A percentile compares a stretch with the other conserved stretches of the same genome.
phyloP scores from a whole-genome alignment of 2,888 invertebrate genomes.

The Epirrita christyi region DNA sequence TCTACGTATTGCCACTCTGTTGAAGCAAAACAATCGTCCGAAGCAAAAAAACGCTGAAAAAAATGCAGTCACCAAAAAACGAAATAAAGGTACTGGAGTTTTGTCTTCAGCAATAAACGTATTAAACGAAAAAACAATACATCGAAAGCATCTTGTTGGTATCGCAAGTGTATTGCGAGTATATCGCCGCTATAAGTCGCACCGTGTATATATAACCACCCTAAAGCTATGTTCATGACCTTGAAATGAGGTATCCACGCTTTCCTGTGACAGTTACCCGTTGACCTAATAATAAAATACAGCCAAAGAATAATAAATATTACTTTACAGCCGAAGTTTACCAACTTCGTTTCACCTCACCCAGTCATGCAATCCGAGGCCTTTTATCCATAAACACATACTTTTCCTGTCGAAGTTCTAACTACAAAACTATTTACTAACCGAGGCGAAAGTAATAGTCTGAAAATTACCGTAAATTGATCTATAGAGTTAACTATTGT shows the following conservation, averaged over 20 bases:
- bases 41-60: too few species aligned
- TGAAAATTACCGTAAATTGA: conserved; percentile 41
- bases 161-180: too few species aligned
- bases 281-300: conserved; percentile 43
- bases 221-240: conserved; percentile 38
- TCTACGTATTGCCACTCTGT: too few species aligned
- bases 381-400: conserved; percentile 49
- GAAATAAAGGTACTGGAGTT: too few species aligned
- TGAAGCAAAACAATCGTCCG: too few species aligned
- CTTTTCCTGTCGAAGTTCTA: conserved; percentile 39
- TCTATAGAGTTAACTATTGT: conserved; percentile 15
- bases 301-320: too few species aligned
- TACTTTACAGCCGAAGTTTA: conserved; percentile 30
- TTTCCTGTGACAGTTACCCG: conserved; percentile 46
- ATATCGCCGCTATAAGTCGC: too few species aligned
- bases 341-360: conserved; percentile 50
- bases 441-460: conserved; percentile 35
- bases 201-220: too few species aligned
- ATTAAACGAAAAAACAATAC: too few species aligned
- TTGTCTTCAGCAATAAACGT: too few species aligned
- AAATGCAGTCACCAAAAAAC: too few species aligned
- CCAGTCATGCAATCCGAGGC: conserved; percentile 59
- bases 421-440: conserved; percentile 29
- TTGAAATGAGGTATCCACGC: conserved; percentile 47
- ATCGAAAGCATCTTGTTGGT: too few species aligned